Evolutionary conservation across 2,797 vertebrate species (phyloP), one percentile per base, ranked within the genome.

Genomic region (Tragelaphus eurycerus): DNA sequence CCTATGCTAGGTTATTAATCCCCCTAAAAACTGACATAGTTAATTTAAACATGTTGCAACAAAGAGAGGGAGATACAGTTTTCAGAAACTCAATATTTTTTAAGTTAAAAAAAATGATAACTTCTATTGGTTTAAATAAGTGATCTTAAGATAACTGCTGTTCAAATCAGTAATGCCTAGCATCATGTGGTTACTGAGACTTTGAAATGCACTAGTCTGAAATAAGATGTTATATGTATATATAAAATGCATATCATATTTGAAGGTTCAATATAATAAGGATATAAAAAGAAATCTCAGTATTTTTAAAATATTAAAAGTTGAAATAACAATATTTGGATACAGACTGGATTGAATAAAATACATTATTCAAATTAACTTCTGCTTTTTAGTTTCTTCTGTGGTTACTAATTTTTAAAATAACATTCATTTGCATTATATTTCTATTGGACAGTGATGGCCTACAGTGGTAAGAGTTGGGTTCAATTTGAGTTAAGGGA

Each of bases 71-170:
- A 93, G 13, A 91, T 59, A 78, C 0, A 76, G 25, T 38, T 90
- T 78, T 67, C 31, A 60, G 62, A 89, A 95, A 71, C 90, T 83
- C 76, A 59, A 10, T 25, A 57, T 27, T 3, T 57, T 92, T 97
- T 31, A 81, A 71, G 27, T 79, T 95, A 13, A 93, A 88, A 96
- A 96, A 64, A 92, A n/a, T 46, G 19, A 84, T 71, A 93, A 82
- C 11, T 59, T 64, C 25, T 34, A 3, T 62, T 83, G 38, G 14
- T 89, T 48, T 95, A 82, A 59, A 25, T 50, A 74, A 93, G 85
- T 90, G 21, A 85, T 27, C 15, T 88, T 19, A 84, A 89, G 59
- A 89, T 43, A 84, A 81, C 43, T 7, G 8, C 29, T 89, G 7
- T 50, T 50, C 27, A 84, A 64, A 86, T 19, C n/a, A n/a, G 23